These are phyloP conservation scores for Drosophila sordidapex DNA, from an alignment of 2,888 invertebrate species.

Conservation along the genomic window DNA sequence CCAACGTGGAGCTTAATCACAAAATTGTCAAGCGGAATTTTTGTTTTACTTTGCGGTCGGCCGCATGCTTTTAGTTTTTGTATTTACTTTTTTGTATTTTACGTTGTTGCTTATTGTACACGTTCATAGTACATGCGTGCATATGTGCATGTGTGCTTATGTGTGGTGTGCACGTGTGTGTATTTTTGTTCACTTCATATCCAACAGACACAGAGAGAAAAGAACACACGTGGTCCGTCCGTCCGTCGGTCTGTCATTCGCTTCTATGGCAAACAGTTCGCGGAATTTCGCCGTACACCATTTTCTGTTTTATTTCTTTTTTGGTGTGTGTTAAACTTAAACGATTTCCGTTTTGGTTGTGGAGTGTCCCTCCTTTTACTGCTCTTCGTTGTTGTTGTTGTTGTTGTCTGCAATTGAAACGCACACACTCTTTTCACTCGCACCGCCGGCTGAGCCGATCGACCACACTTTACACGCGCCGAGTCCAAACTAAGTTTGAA, in stretches of 20 bases:
- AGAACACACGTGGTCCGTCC: conserved; percentile 46
- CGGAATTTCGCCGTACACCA: conserved; percentile 15
- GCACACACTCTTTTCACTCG: not conserved
- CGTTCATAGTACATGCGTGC: not conserved
- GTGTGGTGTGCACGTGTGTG: conserved; percentile 7
- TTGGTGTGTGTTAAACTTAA: not conserved
- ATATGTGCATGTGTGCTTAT: conserved; percentile 7
- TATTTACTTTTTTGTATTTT: conserved; percentile 16
- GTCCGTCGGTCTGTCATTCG: conserved; percentile 14
- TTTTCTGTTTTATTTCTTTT: conserved; percentile 4
- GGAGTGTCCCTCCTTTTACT: not conserved
- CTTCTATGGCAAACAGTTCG: conserved; percentile 27
- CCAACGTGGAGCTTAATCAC: conserved; percentile 68
- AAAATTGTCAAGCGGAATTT: conserved; percentile 51
- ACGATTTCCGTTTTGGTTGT: conserved; percentile 6
- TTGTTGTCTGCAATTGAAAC: conserved; percentile 2
- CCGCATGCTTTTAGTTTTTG: conserved; percentile 58
- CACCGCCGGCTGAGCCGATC: conserved; percentile 26
- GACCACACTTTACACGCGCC: conserved; percentile 56
- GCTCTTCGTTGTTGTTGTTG: not conserved
- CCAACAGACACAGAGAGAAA: not conserved
- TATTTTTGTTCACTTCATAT: not conserved
- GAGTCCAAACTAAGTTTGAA: conserved; percentile 65
- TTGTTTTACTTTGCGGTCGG: conserved; percentile 36
- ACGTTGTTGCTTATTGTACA: conserved; percentile 25